Evolutionary conservation across 92 coral and sea anemone genomes (phyloP), one percentile per base, ranked within the genome.

Genomic region (Porites divaricata): DNA sequence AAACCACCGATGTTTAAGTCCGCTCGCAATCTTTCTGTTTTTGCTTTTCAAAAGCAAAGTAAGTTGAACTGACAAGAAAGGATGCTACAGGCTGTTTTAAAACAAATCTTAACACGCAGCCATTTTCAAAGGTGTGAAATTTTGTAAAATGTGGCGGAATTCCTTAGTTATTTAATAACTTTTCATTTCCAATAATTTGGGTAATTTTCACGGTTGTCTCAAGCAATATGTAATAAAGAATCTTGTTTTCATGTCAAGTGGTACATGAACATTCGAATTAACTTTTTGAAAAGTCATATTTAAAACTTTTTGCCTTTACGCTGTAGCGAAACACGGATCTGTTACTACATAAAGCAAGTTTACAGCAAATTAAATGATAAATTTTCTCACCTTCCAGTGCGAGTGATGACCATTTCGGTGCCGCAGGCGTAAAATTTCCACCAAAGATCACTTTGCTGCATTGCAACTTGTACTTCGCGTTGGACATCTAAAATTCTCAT

Each of bases 351-450:
- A 14, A 41, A 49, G 48, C 20, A 65, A 17, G 6, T 51, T 14
- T 16, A 21, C 17, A 22, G 1, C n/a, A 64, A 3, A 68, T 23
- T 45, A 69, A n/a, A 75, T 41, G 35, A 53, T 7, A 24, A 20
- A 2, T 20, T 52, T 68, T 69, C 93, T 89, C 81, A 94, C 98
- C 98, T 94, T 70, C 98, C 98, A 0, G 98, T 94, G 62, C 98
- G 73, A 9, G 98, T 94, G 17, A 94, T 94, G 24, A 94, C 98
- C 98, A 94, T 94, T 56, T 94, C 98, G 4, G 98, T 94, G 16
- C 98, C 98, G 68, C 98, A 94, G 68, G 95, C 85, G 79, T 92
- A 94, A 64, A 94, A 94, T 67, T 92, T 94, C 98, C 98, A 94
- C 98, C 98, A 94, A 54, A 94, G 81, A 10, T 92, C 98, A 20